Evolutionary conservation across 2,797 vertebrate species (phyloP).

Genomic region (Heteromormyrus szaboi): DNA sequence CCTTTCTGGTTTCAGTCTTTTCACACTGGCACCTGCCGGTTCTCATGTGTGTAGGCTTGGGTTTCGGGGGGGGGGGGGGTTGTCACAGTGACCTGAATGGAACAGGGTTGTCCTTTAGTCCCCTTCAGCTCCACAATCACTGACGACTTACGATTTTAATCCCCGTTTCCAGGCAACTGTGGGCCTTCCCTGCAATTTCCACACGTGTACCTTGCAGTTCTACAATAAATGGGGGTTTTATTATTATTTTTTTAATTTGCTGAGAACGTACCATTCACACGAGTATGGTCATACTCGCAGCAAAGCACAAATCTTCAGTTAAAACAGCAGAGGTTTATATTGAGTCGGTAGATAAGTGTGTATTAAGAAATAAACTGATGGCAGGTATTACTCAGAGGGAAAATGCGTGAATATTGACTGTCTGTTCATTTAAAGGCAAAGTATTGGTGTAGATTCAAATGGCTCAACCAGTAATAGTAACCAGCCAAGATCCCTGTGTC

Average conservation of each 20-base stretch:
- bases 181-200: conserved; percentile 22
- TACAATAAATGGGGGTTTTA: conserved; percentile 1
- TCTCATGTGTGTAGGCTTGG: not conserved
- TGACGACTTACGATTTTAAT: conserved; percentile 21
- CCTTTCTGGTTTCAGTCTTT: not conserved
- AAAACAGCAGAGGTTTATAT: not conserved
- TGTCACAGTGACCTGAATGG: not conserved
- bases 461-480: not conserved
- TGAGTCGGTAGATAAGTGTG: not conserved
- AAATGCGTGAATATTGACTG: not conserved
- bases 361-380: not conserved
- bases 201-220: not conserved
- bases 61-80: not conserved
- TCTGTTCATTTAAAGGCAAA: not conserved
- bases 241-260: not conserved
- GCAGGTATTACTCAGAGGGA: not conserved
- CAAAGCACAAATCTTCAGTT: not conserved
- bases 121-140: not conserved
- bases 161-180: conserved; percentile 45
- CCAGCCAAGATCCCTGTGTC: not conserved
- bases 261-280: not conserved
- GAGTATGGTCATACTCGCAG: not conserved
- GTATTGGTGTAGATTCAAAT: not conserved
- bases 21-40: not conserved
- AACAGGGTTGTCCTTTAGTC: not conserved